Conservation (phyloP, 1,140 invertebrate species). For the Ruditapes philippinarum region DNA sequence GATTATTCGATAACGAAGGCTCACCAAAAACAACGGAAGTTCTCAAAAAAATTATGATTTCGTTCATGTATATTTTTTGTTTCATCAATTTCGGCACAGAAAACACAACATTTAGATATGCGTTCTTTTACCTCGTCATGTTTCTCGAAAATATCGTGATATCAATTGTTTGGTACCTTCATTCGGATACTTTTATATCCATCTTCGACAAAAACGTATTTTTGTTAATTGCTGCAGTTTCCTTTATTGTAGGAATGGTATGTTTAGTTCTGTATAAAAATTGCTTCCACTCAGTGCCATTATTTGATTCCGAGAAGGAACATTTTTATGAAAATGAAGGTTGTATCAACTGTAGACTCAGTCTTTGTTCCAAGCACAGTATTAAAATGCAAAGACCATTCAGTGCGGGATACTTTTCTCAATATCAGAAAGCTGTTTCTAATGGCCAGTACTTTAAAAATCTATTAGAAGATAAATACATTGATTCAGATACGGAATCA, state of each 20-base stretch:
- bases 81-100: constrained; percentile 95
- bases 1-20: constrained; percentile 91
- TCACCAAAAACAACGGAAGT: constrained; percentile 88
- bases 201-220: constrained; percentile 78
- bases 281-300: constrained; percentile 90
- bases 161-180: constrained; percentile 84
- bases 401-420: constrained; percentile 75
- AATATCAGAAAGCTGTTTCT: constrained; percentile 74
- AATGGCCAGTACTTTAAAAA: constrained; percentile 80
- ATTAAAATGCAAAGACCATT: constrained; percentile 75
- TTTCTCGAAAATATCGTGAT: constrained; percentile 93
- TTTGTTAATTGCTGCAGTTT: constrained; percentile 89
- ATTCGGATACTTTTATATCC: constrained; percentile 17
- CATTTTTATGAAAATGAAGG: constrained; percentile 68
- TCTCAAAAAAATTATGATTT: constrained; percentile 91
- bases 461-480: constrained; percentile 75
- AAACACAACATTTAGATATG: constrained; percentile 93
- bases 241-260: constrained; percentile 93
- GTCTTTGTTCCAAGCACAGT: constrained; percentile 79
- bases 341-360: constrained; percentile 82
- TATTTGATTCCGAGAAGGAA: constrained; percentile 65
- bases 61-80: constrained; percentile 96
- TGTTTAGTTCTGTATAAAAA: constrained; percentile 96
- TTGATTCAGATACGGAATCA: constrained; percentile 74
- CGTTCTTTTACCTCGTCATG: constrained; percentile 97